A percentile compares a stretch with the other conserved stretches of the same genome.
Evolutionary conservation across 2,797 vertebrate genomes (phyloP).

Genomic region (Psittacula derbiana): DNA sequence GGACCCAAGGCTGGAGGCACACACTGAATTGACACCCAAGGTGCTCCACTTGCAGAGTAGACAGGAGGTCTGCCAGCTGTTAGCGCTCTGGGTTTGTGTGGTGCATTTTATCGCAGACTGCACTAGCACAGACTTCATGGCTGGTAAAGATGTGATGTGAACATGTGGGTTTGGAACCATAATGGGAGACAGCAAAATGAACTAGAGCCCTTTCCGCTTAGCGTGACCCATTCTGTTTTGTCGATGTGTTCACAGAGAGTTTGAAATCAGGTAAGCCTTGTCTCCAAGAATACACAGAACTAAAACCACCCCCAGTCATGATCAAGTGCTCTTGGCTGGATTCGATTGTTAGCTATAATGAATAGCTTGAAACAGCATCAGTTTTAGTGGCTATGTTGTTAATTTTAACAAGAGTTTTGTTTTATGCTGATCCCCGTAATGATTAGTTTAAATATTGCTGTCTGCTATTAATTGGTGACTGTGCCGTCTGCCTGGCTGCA

Average conservation of each 20-base stretch:
- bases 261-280: background rate
- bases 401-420: conserved; percentile 27
- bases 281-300: background rate
- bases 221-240: background rate
- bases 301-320: background rate
- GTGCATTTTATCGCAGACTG: background rate
- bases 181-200: background rate
- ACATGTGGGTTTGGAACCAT: rapidly evolving
- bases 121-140: background rate
- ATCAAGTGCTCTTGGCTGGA: background rate
- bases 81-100: background rate
- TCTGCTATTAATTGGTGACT: background rate
- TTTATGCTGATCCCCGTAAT: background rate
- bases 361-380: background rate
- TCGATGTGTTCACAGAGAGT: background rate
- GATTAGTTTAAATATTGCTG: conserved; percentile 28
- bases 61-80: background rate
- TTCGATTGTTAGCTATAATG: background rate
- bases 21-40: background rate
- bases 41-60: background rate
- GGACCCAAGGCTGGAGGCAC: background rate
- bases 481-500: background rate
- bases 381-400: background rate
- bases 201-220: background rate
- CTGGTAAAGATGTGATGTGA: background rate